A percentile compares a stretch with the other conserved stretches of the same genome.
Evolutionary conservation across 2,113 vertebrate species (phyloP).

Genomic region (Ptyas mucosa): DNA sequence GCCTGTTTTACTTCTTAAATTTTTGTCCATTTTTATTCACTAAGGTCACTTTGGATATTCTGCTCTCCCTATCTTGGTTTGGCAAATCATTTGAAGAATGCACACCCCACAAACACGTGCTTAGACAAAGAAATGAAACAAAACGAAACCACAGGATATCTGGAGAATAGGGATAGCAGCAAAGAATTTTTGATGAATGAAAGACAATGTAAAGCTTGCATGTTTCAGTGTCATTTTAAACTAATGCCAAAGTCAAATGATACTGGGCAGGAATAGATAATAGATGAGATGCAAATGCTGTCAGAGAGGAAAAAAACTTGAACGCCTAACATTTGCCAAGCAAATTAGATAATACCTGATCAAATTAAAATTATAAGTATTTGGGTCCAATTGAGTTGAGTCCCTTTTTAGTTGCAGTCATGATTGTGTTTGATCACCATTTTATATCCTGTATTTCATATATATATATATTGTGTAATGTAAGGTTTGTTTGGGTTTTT

Average conservation of each 20-base stretch:
- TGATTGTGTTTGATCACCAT: not conserved
- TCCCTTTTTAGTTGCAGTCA: not conserved
- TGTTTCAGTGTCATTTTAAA: not conserved
- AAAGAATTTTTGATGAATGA: not conserved
- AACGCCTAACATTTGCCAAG: not conserved
- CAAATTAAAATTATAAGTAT: not conserved
- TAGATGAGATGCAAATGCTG: not conserved
- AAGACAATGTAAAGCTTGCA: not conserved
- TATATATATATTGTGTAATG: not conserved
- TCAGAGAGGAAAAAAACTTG: not conserved
- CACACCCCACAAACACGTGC: not conserved
- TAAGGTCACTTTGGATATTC: not conserved
- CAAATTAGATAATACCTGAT: not conserved
- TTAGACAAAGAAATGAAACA: not conserved
- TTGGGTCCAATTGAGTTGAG: not conserved
- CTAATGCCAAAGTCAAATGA: not conserved
- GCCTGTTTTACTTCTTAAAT: not conserved
- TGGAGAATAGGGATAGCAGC: not conserved
- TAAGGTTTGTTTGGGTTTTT: not conserved
- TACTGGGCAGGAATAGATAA: not conserved
- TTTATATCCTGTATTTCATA: not conserved
- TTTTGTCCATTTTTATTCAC: not conserved
- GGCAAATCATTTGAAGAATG: not conserved
- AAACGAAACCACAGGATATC: not conserved
- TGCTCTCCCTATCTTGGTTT: not conserved